Evolutionary conservation across 2,797 vertebrate genomes (phyloP).

Genomic region (Pangasius sanitwongsei): DNA sequence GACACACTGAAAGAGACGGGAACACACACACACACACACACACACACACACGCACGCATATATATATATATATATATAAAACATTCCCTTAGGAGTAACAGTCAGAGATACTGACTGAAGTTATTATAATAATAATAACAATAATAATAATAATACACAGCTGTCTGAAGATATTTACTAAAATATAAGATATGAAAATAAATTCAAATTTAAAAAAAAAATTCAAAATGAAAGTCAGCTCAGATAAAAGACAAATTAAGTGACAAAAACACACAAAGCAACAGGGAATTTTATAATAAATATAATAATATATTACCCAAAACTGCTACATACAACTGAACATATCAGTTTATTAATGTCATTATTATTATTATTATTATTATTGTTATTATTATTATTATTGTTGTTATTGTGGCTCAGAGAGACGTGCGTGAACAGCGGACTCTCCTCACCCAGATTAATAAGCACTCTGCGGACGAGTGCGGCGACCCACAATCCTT

Average conservation of each 20-base stretch:
- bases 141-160: not conserved
- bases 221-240: too few relatives aligned
- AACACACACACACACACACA: constrained; percentile 15
- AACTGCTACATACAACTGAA: not conserved
- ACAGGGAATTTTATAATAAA: not conserved
- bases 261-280: not conserved
- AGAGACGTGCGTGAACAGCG: not conserved
- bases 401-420: constrained; percentile 5
- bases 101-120: not conserved
- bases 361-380: too few relatives aligned
- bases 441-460: constrained; percentile 84
- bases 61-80: too few relatives aligned
- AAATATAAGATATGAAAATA: not conserved
- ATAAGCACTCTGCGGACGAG: constrained; percentile 86
- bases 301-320: not conserved
- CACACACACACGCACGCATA: too few relatives aligned
- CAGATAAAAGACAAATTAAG: not conserved
- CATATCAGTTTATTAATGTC: not conserved
- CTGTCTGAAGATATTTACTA: not conserved
- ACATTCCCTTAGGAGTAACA: not conserved
- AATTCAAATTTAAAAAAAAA: too few relatives aligned
- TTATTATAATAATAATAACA: too few relatives aligned
- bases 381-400: not conserved
- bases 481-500: constrained; percentile 82
- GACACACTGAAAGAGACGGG: constrained; percentile 80